phyloP scores from a whole-genome alignment of 2,797 vertebrate species.

The Sebastiscus albofasciatus region DNA sequence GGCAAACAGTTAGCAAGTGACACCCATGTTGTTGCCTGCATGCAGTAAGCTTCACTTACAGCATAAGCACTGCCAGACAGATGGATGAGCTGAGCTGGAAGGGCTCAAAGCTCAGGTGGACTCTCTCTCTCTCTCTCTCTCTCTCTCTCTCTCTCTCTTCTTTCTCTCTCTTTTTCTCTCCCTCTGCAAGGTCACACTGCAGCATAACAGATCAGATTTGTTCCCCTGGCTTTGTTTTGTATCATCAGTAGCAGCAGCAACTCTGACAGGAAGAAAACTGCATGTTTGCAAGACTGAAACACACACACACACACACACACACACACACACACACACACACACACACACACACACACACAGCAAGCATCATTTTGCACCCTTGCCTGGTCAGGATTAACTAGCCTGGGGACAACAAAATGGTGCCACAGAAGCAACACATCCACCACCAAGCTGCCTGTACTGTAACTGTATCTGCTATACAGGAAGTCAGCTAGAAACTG shows the following conservation, averaged over 20 bases:
- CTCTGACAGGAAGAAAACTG: slow-evolving; percentile 17
- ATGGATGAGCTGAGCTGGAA: slow-evolving; percentile 74
- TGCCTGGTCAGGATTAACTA: slow-evolving; percentile 26
- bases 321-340: background rate
- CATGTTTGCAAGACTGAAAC: slow-evolving; percentile 12
- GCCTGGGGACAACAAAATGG: slow-evolving; percentile 34
- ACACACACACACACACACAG: background rate
- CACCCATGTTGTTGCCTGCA: slow-evolving; percentile 16
- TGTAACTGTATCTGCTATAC: slow-evolving; percentile 4
- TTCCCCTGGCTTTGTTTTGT: slow-evolving; percentile 35
- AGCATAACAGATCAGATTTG: slow-evolving; percentile 61
- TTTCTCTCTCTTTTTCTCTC: background rate
- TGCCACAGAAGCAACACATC: slow-evolving; percentile 25
- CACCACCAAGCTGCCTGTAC: slow-evolving; percentile 5
- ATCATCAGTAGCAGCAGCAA: slow-evolving; percentile 10
- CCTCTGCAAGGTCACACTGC: slow-evolving; percentile 77
- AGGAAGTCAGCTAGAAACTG: slow-evolving; percentile 21
- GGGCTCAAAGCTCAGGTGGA: slow-evolving; percentile 77
- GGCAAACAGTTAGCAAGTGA: background rate
- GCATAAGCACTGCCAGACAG: slow-evolving; percentile 64
- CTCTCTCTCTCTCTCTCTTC: slow-evolving; percentile 13
- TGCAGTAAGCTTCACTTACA: slow-evolving; percentile 61
- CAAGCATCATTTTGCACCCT: background rate
- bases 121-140: slow-evolving; percentile 18
- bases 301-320: background rate